phyloP scores from a whole-genome alignment of 2,113 vertebrate species.

The Trichomycterus rosablanca region DNA sequence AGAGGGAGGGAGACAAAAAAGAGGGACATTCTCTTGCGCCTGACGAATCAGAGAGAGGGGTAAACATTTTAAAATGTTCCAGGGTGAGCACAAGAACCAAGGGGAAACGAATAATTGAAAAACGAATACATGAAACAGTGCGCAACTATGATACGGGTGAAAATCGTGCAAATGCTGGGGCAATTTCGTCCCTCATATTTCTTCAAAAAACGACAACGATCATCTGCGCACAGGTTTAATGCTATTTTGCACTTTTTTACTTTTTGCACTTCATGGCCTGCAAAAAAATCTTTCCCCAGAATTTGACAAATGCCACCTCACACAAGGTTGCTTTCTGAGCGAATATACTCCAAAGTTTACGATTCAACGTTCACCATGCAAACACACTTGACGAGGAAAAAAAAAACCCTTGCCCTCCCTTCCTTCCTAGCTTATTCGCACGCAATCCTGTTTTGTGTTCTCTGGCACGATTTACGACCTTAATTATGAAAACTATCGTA shows the following conservation, averaged over 20 bases:
- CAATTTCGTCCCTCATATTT: slow-evolving; percentile 58
- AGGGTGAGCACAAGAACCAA: slow-evolving; percentile 79
- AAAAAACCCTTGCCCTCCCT: too few relatives aligned
- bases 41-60: slow-evolving; percentile 79
- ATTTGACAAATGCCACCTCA: too few relatives aligned
- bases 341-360: slow-evolving; percentile 44
- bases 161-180: slow-evolving; percentile 63
- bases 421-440: too few relatives aligned
- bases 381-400: neutral
- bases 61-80: slow-evolving; percentile 93
- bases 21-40: slow-evolving; percentile 74
- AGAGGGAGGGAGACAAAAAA: slow-evolving; percentile 57
- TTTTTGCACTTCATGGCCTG: slow-evolving; percentile 57
- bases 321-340: too few relatives aligned
- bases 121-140: slow-evolving; percentile 56
- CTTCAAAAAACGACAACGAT: too few relatives aligned
- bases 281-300: too few relatives aligned
- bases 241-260: slow-evolving; percentile 62
- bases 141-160: slow-evolving; percentile 68
- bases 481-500: neutral
- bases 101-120: slow-evolving; percentile 60
- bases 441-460: neutral
- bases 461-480: neutral
- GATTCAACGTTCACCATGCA: slow-evolving; percentile 48
- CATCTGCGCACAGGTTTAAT: too few relatives aligned